phyloP scores from a whole-genome alignment of 2,113 vertebrate genomes.

The Ageneiosus marmoratus region DNA sequence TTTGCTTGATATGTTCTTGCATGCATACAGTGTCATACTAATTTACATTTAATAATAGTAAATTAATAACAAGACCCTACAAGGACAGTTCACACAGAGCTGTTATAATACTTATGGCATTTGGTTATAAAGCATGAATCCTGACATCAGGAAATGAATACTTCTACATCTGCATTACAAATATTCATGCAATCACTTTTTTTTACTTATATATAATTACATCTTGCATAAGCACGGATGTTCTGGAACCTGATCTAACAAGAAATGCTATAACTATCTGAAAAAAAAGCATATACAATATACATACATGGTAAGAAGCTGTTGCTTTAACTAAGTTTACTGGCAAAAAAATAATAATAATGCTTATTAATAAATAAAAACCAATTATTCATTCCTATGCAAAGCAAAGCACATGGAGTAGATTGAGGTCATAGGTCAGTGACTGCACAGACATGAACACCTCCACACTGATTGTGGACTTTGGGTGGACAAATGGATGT shows the following conservation, averaged over 20 bases:
- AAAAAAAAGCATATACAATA: neutral
- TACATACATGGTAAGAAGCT: neutral
- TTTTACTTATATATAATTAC: neutral
- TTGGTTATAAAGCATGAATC: neutral
- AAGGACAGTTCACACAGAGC: neutral
- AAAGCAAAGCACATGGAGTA: neutral
- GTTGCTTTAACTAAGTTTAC: neutral
- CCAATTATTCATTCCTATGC: neutral
- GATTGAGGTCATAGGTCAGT: slow-evolving; percentile 14
- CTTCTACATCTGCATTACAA: neutral
- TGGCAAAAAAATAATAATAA: neutral
- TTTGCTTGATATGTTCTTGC: neutral
- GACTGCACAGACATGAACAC: slow-evolving; percentile 25
- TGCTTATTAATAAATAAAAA: neutral
- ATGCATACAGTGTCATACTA: neutral
- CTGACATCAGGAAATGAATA: neutral
- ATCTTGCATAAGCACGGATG: neutral
- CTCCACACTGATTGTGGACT: slow-evolving; percentile 64
- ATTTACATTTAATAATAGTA: neutral
- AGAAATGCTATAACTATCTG: neutral
- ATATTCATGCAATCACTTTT: neutral
- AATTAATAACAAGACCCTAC: neutral
- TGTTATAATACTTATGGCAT: neutral
- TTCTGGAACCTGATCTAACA: neutral
- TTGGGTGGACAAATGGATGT: slow-evolving; percentile 63